These are phyloP conservation scores for Enteromius thamalakanensis DNA, from an alignment of 2,797 vertebrate genomes.

Conservation along the genomic window DNA sequence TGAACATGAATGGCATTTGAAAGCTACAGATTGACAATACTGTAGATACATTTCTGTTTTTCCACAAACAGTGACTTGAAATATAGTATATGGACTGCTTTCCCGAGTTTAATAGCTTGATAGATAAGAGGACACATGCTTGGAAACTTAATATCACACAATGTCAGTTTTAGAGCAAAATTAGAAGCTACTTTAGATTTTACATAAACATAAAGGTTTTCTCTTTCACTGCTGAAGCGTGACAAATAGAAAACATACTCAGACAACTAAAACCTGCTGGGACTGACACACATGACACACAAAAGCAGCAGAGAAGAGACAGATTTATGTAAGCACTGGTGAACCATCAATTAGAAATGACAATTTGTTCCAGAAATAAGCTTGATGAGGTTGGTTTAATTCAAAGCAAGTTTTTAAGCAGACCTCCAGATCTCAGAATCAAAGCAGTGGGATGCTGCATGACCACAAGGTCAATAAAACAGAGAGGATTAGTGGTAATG, in stretches of 20 bases:
- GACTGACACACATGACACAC: constrained; percentile 5
- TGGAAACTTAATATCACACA: constrained; percentile 26
- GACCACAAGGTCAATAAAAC: constrained; percentile 53
- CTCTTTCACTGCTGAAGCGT: not conserved
- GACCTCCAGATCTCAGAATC: constrained; percentile 56
- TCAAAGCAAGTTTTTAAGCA: constrained; percentile 47
- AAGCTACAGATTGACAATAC: not conserved
- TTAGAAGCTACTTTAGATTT: constrained; percentile 32
- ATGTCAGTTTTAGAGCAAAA: constrained; percentile 13
- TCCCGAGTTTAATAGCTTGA: not conserved
- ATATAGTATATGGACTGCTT: not conserved
- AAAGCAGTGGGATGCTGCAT: constrained; percentile 40
- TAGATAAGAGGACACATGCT: not conserved
- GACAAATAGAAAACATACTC: constrained; percentile 12
- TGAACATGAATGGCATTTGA: constrained; percentile 1
- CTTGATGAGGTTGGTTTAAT: constrained; percentile 50
- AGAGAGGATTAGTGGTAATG: constrained; percentile 46
- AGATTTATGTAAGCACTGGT: constrained; percentile 39
- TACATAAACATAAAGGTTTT: constrained; percentile 9
- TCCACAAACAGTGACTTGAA: not conserved
- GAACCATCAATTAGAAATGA: constrained; percentile 44
- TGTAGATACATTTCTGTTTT: not conserved
- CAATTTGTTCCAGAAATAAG: constrained; percentile 53
- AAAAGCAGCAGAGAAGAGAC: constrained; percentile 39
- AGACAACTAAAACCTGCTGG: constrained; percentile 28